Conservation (phyloP, 92 coral and sea anemone genomes). For the Umimayanthus chanpuru region DNA sequence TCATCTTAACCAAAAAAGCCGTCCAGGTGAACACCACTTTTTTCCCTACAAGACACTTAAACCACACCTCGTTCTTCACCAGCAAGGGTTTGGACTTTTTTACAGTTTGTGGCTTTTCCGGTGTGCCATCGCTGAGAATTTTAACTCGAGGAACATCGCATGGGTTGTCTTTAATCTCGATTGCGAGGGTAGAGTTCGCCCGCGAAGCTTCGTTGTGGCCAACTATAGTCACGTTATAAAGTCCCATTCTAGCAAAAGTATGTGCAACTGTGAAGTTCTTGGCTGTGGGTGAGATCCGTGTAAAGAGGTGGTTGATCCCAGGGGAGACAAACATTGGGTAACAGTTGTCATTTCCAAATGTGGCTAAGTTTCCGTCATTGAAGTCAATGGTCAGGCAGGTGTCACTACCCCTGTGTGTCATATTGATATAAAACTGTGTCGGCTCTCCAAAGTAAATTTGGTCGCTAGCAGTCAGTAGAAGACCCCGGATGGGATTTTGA, state of each 20-base stretch:
- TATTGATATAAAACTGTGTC: conserved; percentile 63
- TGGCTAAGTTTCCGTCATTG: conserved; percentile 58
- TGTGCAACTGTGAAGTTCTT: conserved; percentile 56
- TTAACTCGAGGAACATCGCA: conserved; percentile 73
- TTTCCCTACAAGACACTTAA: conserved; percentile 82
- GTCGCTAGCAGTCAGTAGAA: conserved; percentile 51
- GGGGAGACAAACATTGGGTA: conserved; percentile 43
- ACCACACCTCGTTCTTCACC: conserved; percentile 56
- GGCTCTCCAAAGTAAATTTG: conserved; percentile 74
- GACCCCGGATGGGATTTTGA: conserved; percentile 56
- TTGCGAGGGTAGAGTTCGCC: conserved; percentile 42
- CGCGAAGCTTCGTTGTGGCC: conserved; percentile 74
- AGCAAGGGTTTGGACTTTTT: conserved; percentile 63
- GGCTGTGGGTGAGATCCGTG: conserved; percentile 41
- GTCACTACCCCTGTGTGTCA: conserved; percentile 65
- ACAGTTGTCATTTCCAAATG: conserved; percentile 68
- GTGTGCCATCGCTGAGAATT: conserved; percentile 69
- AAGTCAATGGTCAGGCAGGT: conserved; percentile 65
- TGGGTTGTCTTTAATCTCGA: conserved; percentile 65
- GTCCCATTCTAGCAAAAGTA: conserved; percentile 60
- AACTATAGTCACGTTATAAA: conserved; percentile 57
- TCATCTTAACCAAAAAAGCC: conserved; percentile 56
- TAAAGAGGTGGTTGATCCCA: conserved; percentile 45
- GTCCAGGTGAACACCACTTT: conserved; percentile 74
- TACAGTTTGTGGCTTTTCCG: conserved; percentile 63